Conservation (phyloP, 2,797 vertebrate genomes). For the Rhincodon typus region DNA sequence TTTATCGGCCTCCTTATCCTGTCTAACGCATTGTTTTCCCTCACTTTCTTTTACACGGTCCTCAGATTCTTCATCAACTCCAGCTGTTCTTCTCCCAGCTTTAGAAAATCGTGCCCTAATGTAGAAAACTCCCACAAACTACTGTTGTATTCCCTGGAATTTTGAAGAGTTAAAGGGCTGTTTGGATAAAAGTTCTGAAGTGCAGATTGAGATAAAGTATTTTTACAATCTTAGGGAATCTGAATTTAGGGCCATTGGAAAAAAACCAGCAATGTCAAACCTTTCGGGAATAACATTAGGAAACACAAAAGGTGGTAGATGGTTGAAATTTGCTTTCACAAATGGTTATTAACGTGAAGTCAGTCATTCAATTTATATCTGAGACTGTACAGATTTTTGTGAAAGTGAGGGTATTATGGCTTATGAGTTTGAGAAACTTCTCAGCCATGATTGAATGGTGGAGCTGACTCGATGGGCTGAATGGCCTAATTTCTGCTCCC, state of each 20-base stretch:
- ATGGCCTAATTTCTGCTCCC: too few relatives aligned
- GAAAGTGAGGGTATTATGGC: too few relatives aligned
- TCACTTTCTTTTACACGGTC: background rate
- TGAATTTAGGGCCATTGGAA: background rate
- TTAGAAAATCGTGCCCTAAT: background rate
- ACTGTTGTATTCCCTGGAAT: background rate
- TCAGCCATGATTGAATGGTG: too few relatives aligned
- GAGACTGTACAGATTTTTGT: background rate
- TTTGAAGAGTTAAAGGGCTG: background rate
- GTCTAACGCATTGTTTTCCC: background rate
- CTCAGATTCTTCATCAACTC: background rate
- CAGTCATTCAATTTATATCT: background rate
- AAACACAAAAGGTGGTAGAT: background rate
- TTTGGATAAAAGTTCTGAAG: background rate
- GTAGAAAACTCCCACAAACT: background rate
- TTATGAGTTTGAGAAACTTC: background rate
- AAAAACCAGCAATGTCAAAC: too few relatives aligned
- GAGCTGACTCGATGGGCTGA: too few relatives aligned
- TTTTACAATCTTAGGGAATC: background rate
- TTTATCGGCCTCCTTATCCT: background rate
- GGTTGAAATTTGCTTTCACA: background rate
- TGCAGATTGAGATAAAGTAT: background rate
- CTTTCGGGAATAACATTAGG: too few relatives aligned
- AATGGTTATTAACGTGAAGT: background rate
- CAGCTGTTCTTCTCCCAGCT: too few relatives aligned